These are phyloP conservation scores for Eumerus sabulonum DNA, from an alignment of 2,888 invertebrate species.

Conservation along the genomic window DNA sequence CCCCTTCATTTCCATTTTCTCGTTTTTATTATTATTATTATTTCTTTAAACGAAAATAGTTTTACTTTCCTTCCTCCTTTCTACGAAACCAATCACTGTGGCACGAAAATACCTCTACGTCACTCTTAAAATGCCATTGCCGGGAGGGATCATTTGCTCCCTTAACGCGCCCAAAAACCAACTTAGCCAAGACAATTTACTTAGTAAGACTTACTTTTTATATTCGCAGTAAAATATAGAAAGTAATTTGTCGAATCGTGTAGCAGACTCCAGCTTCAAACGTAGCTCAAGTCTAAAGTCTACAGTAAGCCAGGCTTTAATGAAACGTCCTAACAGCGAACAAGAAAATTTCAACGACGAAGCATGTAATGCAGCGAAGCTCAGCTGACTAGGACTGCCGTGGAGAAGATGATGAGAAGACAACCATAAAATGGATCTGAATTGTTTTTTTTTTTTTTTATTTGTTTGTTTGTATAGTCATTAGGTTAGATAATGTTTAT, in stretches of 20 bases:
- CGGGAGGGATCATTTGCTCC: conserved; percentile 40
- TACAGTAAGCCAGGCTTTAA: too few relatives aligned
- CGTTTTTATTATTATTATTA: conserved; percentile 13
- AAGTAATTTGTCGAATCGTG: conserved; percentile 58
- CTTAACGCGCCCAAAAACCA: conserved; percentile 31
- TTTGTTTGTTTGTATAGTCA: conserved; percentile 58
- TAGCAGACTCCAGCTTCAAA: conserved; percentile 24
- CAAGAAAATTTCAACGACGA: conserved; percentile 2
- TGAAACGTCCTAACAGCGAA: too few relatives aligned
- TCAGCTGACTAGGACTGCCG: too few relatives aligned
- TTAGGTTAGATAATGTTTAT: conserved; percentile 52
- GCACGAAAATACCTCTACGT: too few relatives aligned
- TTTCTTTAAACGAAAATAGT: conserved; percentile 18
- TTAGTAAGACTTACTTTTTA: conserved; percentile 53
- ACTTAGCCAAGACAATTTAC: conserved; percentile 2
- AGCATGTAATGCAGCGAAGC: background rate
- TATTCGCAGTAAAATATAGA: conserved; percentile 59
- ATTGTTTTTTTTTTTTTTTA: conserved; percentile 28
- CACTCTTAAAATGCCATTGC: conserved; percentile 52
- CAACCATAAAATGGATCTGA: conserved; percentile 39
- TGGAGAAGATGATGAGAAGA: background rate
- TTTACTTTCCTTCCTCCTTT: conserved; percentile 14
- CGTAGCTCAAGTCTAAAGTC: background rate
- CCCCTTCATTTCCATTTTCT: conserved; percentile 47
- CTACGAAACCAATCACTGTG: too few relatives aligned